These are phyloP conservation scores for Rhinolophus ferrumequinum DNA, from an alignment of 2,113 vertebrate genomes.

Conservation along the genomic window DNA sequence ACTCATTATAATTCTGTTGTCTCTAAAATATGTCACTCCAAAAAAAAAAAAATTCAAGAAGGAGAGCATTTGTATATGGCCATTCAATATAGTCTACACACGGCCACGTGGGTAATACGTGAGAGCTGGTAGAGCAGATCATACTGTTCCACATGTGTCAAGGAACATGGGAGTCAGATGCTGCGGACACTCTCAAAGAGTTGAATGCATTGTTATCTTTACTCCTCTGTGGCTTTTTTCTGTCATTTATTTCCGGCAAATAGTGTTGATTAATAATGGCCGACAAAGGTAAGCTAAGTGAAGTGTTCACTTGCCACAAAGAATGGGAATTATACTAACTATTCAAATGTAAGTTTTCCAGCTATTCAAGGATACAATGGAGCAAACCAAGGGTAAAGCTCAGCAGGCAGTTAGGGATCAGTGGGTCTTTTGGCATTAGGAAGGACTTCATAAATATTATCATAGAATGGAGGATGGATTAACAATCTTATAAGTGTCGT, in stretches of 20 bases:
- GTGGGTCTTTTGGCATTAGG: neutral
- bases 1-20: neutral
- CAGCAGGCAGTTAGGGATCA: neutral
- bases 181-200: neutral
- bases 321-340: neutral
- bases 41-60: neutral
- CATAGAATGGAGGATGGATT: neutral
- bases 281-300: neutral
- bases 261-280: neutral
- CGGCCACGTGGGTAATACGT: accelerated
- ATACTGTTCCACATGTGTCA: neutral
- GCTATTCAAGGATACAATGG: neutral
- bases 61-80: neutral
- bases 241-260: neutral
- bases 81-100: neutral
- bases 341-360: neutral
- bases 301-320: neutral
- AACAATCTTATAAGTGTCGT: neutral
- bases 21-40: neutral
- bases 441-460: neutral
- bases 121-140: too few species aligned
- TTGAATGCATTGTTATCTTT: neutral
- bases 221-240: neutral
- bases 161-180: neutral
- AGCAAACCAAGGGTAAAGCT: neutral